Percentiles rank a stretch among this genome's conserved stretches.
Conservation (phyloP, 2,888 invertebrate species). For the Ophonus ardosiacus region DNA sequence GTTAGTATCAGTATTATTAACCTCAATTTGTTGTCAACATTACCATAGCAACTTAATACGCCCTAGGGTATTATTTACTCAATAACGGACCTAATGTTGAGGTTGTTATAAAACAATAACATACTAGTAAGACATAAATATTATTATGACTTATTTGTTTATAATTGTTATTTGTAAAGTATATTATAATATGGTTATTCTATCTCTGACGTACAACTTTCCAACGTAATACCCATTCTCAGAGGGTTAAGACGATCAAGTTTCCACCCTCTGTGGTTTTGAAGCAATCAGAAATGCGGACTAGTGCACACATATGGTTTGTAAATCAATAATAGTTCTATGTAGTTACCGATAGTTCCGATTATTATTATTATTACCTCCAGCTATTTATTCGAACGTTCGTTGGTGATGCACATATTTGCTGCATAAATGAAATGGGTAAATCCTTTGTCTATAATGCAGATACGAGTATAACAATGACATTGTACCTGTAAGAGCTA, state of each 20-base stretch:
- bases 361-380: neutral
- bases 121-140: too few species aligned
- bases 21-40: too few species aligned
- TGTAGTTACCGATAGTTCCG: neutral
- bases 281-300: neutral
- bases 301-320: neutral
- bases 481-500: too few species aligned
- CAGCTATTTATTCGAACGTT: neutral
- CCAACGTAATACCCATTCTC: neutral
- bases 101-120: too few species aligned
- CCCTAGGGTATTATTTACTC: too few species aligned
- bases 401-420: neutral
- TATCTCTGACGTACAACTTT: neutral
- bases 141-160: too few species aligned
- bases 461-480: neutral
- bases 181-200: too few species aligned
- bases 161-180: too few species aligned
- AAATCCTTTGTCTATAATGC: neutral
- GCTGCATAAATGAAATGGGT: neutral
- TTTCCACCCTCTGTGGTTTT: neutral
- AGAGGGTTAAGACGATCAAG: neutral
- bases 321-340: slow-evolving; percentile 28
- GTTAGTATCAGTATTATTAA: too few species aligned
- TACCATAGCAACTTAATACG: too few species aligned
- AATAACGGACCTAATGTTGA: too few species aligned